phyloP scores from a whole-genome alignment of 2,888 invertebrate genomes.

The Pheosia tremula region DNA sequence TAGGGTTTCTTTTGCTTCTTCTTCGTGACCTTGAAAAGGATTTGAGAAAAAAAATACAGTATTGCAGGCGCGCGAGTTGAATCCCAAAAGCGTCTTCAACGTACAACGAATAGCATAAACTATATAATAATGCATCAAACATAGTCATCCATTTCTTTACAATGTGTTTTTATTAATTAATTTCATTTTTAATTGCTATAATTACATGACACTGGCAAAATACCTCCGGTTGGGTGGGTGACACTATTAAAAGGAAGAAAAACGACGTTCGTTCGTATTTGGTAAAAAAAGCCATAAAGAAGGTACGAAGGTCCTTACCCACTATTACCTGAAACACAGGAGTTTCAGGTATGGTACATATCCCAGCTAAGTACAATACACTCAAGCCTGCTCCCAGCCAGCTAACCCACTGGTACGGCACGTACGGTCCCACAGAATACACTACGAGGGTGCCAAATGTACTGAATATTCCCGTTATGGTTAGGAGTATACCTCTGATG shows the following conservation, averaged over 20 bases:
- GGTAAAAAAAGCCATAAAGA: not conserved
- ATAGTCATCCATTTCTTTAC: too few relatives aligned
- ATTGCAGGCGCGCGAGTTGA: too few relatives aligned
- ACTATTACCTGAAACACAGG: slow-evolving; percentile 51
- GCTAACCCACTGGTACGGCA: slow-evolving; percentile 35
- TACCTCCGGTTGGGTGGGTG: too few relatives aligned
- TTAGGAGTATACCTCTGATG: slow-evolving; percentile 51
- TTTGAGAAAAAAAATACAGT: too few relatives aligned
- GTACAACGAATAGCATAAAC: too few relatives aligned
- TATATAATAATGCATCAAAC: too few relatives aligned
- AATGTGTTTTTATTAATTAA: too few relatives aligned
- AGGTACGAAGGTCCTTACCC: slow-evolving; percentile 30
- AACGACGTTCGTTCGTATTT: too few relatives aligned
- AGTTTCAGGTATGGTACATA: slow-evolving; percentile 50
- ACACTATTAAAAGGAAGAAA: too few relatives aligned
- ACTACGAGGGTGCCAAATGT: slow-evolving; percentile 45
- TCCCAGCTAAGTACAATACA: slow-evolving; percentile 25
- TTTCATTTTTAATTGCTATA: too few relatives aligned
- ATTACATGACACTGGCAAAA: too few relatives aligned
- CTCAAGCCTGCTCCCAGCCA: slow-evolving; percentile 42
- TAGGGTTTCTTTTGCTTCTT: slow-evolving; percentile 42
- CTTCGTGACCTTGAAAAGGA: slow-evolving; percentile 37
- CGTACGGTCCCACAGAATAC: slow-evolving; percentile 44
- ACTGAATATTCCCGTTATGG: slow-evolving; percentile 41
- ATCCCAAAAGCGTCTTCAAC: too few relatives aligned